Base-by-base conservation (phyloP, 2,113 vertebrate species). In the Catharus fuscescens region DNA sequence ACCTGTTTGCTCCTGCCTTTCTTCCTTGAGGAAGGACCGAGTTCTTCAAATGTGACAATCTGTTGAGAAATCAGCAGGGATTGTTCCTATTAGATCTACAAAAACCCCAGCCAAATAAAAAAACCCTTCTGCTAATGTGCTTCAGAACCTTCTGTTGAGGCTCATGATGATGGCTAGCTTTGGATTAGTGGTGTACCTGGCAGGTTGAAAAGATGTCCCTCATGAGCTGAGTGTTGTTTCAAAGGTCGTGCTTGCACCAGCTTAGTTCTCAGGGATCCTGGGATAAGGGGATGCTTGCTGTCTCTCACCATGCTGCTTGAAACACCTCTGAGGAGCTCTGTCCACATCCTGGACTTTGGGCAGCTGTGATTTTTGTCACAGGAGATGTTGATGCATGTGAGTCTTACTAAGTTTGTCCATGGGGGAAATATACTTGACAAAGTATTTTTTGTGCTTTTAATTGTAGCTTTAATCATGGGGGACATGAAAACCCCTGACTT, bases 401-500 rank as follows among this genome's bases (percentile, higher is more conserved):
- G 17, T 62, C 56, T 80, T 54, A 64, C 3, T 12, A 20, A 53
- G 47, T 67, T 83, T 66, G n/a, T 92, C 38, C 23, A 5, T 81
- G 78, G 42, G 32, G 59, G 13, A 31, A 62, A 28, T 16, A 16
- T 36, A 47, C 26, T 64, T 96, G 66, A 96, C 24, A 25, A 65
- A 86, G 21, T 81, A 8, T 76, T 74, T 59, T 44, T 53, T 80
- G 36, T 95, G 66, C 77, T 87, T 94, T 94, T 80, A 57, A 64
- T 94, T 83, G 38, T 93, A 98, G 98, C 96, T 88, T 96, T 96
- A 98, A 98, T 98, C 98, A 99, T 99, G 99, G 99, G 99, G 98
- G 99, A 99, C 97, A 99, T 99, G 99, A 99, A 99, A 98, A 99
- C 99, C 95, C 99, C 99, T 23, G 99, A 99, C 97, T 99, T 99